Evolutionary conservation across 2,888 invertebrate species (phyloP), one percentile per base, ranked within the genome.

Genomic region (Clanis bilineata): DNA sequence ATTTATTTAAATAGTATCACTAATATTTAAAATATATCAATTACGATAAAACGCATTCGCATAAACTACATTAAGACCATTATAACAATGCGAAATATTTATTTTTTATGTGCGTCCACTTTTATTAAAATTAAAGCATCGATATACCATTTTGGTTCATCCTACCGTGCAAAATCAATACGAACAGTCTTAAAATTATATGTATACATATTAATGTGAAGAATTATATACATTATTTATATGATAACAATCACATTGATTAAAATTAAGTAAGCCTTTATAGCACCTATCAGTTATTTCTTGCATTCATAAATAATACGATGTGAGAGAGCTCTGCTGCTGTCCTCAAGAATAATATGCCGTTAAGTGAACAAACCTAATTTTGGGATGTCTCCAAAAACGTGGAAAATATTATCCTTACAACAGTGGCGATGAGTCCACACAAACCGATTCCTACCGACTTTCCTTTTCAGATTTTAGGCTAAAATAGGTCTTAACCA

Each of bases 261-360:
- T 63, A 64, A 60, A 80, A 79, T 84, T 88, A 88, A 88, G 87
- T 86, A 89, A 86, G 83, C 83, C 72, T 78, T 82, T 74, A 70
- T 87, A 89, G 90, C 89, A 90, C 89, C 90, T 88, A 86, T 81
- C 59, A 73, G 73, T 81, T 59, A 43, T 41, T 41, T 12, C 51
- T 54, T 36, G 57, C 36, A 36, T 25, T 22, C 10, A 41, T 44
- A 44, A 21, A 57, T 41, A 41, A 44, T 10, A 28, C 22, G 32
- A 21, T 7, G 21, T 22, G 44, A 45, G 22, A 45, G 36, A 36
- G 36, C 45, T 36, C n/a, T n/a, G 36, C n/a, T n/a, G n/a, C n/a
- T n/a, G n/a, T n/a, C n/a, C n/a, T n/a, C n/a, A n/a, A n/a, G n/a
- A n/a, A n/a, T n/a, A n/a, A n/a, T n/a, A n/a, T n/a, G n/a, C n/a